These are phyloP conservation scores for Phallusia fumigata DNA, from an alignment of 23 tunicate species.

Conservation along the genomic window DNA sequence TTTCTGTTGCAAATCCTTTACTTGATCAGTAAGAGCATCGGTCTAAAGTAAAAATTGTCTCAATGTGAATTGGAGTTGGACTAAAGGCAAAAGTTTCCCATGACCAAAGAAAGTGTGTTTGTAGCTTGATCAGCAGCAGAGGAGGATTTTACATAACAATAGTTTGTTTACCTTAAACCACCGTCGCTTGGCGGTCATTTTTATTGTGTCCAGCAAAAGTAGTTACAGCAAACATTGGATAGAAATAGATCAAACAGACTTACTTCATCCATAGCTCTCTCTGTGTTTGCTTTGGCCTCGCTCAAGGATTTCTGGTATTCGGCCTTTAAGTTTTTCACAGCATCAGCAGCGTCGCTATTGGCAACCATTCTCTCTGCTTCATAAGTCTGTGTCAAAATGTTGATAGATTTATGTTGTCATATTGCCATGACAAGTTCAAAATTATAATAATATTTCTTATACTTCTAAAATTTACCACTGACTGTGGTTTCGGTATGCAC, in stretches of 20 bases:
- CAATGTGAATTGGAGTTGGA: too few relatives aligned
- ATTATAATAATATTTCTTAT: too few relatives aligned
- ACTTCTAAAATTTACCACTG: too few relatives aligned
- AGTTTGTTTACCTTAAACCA: background rate
- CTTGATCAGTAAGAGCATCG: background rate
- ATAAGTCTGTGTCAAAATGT: slow-evolving; percentile 14
- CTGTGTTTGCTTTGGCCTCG: slow-evolving; percentile 17
- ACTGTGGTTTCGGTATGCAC: too few relatives aligned
- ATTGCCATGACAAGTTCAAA: too few relatives aligned
- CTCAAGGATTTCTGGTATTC: slow-evolving; percentile 30
- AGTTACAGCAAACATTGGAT: background rate
- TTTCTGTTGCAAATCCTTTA: background rate
- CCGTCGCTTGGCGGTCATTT: background rate
- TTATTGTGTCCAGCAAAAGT: background rate
- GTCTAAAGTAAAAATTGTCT: too few relatives aligned
- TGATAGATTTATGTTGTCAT: too few relatives aligned
- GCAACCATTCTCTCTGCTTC: slow-evolving; percentile 53
- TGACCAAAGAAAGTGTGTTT: too few relatives aligned
- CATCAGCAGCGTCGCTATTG: slow-evolving; percentile 36
- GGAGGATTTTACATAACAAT: too few relatives aligned
- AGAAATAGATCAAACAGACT: background rate
- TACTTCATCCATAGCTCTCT: slow-evolving; percentile 48
- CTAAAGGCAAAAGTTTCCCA: too few relatives aligned
- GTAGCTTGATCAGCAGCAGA: too few relatives aligned
- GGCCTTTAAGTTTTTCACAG: slow-evolving; percentile 14